phyloP scores from a whole-genome alignment of 2,113 vertebrate genomes.

The Hylia prasina region DNA sequence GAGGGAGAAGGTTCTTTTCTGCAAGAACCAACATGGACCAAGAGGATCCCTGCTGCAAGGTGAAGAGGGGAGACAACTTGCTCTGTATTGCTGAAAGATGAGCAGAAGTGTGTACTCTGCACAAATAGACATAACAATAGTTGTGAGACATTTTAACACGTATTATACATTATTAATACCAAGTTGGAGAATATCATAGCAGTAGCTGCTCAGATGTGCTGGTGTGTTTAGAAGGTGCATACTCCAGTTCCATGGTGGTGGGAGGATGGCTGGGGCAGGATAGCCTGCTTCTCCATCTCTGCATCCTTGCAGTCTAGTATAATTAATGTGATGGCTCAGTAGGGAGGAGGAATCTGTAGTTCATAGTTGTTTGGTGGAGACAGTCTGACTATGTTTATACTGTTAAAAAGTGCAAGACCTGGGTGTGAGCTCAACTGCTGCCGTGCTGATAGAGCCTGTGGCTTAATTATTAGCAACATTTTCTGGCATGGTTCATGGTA shows the following conservation, averaged over 20 bases:
- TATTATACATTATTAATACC: neutral
- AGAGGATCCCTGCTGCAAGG: neutral
- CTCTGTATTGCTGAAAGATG: neutral
- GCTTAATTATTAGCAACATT: constrained; percentile 27
- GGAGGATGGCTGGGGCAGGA: neutral
- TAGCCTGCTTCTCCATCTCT: neutral
- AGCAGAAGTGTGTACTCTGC: neutral
- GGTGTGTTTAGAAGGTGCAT: neutral
- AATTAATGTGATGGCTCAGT: neutral
- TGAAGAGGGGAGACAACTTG: neutral
- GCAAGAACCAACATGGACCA: neutral
- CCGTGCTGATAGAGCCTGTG: neutral
- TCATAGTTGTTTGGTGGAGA: neutral
- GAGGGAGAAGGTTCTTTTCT: neutral
- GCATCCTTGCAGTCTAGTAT: neutral
- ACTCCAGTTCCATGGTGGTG: neutral
- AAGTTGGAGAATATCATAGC: neutral
- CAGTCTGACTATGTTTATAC: neutral
- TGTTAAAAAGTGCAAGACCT: neutral
- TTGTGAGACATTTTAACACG: neutral
- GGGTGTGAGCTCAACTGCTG: neutral
- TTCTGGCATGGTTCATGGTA: neutral
- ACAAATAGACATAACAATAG: neutral
- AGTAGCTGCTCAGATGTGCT: neutral
- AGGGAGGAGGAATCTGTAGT: neutral